Evolutionary conservation across 2,113 vertebrate genomes (phyloP).

Genomic region (Euleptes europaea): DNA sequence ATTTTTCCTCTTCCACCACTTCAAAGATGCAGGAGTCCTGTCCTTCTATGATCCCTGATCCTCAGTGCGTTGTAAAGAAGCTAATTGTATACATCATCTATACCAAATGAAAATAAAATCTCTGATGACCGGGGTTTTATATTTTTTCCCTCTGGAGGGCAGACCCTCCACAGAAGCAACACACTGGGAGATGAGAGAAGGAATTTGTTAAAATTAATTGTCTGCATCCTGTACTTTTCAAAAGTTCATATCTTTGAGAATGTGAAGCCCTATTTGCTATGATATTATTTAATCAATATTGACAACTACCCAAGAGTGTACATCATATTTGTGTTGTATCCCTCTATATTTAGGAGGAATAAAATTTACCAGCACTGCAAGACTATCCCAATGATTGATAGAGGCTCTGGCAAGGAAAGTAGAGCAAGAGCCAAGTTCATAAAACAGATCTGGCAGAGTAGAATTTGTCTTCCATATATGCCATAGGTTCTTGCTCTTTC

Average conservation of each 20-base stretch:
- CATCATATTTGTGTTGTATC: not conserved
- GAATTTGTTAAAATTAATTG: not conserved
- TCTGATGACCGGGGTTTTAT: not conserved
- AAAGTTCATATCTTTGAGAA: not conserved
- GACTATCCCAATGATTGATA: not conserved
- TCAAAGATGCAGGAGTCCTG: not conserved
- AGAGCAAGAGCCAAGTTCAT: not conserved
- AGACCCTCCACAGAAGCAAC: not conserved
- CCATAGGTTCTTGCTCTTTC: constrained; percentile 2
- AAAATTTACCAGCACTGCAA: not conserved
- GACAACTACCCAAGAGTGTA: not conserved
- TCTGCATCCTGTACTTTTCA: not conserved
- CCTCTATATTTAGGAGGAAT: not conserved
- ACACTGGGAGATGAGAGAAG: not conserved
- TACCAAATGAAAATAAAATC: not conserved
- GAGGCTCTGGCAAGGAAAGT: not conserved
- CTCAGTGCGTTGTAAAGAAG: not conserved
- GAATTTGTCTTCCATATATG: not conserved
- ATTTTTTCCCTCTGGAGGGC: not conserved
- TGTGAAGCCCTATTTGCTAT: not conserved
- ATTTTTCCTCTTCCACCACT: not conserved
- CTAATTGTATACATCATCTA: not conserved
- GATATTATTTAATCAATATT: not conserved
- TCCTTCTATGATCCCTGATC: not conserved
- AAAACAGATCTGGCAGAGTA: not conserved